phyloP scores from a whole-genome alignment of 1,140 invertebrate genomes.

The Argopecten irradians region DNA sequence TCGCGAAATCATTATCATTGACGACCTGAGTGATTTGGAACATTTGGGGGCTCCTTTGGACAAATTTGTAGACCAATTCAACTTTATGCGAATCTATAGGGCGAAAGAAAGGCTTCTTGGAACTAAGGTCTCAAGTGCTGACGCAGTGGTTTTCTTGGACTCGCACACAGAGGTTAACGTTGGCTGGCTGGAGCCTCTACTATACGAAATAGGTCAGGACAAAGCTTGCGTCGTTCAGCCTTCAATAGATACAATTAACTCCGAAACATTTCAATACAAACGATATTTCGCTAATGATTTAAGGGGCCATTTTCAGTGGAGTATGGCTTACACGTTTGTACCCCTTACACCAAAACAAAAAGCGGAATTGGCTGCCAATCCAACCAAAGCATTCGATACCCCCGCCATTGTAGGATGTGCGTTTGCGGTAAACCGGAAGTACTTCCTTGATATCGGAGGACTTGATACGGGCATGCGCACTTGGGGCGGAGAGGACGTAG shows the following conservation, averaged over 20 bases:
- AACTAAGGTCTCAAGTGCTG: constrained; percentile 87
- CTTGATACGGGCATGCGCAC: constrained; percentile 81
- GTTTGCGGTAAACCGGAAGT: constrained; percentile 87
- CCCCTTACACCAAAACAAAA: constrained; percentile 87
- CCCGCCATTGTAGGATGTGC: constrained; percentile 98
- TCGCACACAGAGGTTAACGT: constrained; percentile 96
- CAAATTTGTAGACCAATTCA: constrained; percentile 90
- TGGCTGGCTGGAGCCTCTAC: constrained; percentile 94
- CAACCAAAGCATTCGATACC: constrained; percentile 96
- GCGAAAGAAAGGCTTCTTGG: constrained; percentile 86
- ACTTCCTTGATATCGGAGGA: constrained; percentile 90
- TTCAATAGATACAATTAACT: constrained; percentile 97
- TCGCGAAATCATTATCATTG: constrained; percentile 91
- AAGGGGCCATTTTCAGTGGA: constrained; percentile 98
- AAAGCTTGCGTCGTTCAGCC: constrained; percentile 87
- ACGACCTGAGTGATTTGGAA: constrained; percentile 91
- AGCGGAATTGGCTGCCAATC: constrained; percentile 79
- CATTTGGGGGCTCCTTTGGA: constrained; percentile 93
- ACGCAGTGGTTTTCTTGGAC: constrained; percentile 95
- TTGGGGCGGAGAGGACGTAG: constrained; percentile 95
- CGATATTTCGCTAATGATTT: constrained; percentile 42
- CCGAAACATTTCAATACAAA: constrained; percentile 93
- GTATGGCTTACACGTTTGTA: constrained; percentile 89
- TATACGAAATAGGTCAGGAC: constrained; percentile 83
- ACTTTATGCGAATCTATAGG: constrained; percentile 84